Evolutionary conservation across 2,888 invertebrate species (phyloP).

Genomic region (Byasa hedistus): DNA sequence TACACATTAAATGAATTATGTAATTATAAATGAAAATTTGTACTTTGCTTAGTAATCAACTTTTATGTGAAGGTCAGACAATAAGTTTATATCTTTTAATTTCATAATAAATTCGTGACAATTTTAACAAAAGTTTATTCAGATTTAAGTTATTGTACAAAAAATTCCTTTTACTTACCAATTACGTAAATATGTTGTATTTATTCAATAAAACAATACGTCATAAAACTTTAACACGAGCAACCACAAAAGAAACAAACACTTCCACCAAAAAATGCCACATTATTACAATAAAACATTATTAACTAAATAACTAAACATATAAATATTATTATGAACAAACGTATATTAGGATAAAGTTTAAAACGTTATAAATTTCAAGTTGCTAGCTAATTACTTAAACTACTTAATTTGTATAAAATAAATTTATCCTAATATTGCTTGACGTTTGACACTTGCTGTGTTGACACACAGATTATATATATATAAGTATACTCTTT

Average conservation of each 20-base stretch:
- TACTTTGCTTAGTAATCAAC: background rate
- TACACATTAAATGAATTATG: too few species aligned
- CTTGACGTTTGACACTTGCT: conserved; percentile 40
- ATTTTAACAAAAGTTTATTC: background rate
- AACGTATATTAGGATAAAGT: conserved; percentile 19
- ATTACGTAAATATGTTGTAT: background rate
- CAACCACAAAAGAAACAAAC: conserved; percentile 39
- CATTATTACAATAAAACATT: conserved; percentile 36
- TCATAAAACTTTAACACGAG: conserved; percentile 43
- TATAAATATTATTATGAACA: conserved; percentile 25
- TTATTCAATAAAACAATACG: conserved; percentile 43
- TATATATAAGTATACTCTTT: background rate
- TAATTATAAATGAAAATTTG: background rate
- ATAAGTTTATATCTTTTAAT: too few species aligned
- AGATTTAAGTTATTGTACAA: background rate
- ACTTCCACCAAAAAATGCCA: conserved; percentile 46
- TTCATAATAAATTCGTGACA: background rate
- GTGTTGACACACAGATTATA: conserved; percentile 11
- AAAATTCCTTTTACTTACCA: background rate
- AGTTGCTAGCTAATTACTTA: too few species aligned
- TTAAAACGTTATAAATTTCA: too few species aligned
- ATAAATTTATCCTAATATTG: conserved; percentile 27
- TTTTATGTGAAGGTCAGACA: conserved; percentile 1
- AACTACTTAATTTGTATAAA: conserved; percentile 1
- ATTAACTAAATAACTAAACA: conserved; percentile 11